Conservation (phyloP, 2,888 invertebrate genomes). For the Dendrolimus houi region DNA sequence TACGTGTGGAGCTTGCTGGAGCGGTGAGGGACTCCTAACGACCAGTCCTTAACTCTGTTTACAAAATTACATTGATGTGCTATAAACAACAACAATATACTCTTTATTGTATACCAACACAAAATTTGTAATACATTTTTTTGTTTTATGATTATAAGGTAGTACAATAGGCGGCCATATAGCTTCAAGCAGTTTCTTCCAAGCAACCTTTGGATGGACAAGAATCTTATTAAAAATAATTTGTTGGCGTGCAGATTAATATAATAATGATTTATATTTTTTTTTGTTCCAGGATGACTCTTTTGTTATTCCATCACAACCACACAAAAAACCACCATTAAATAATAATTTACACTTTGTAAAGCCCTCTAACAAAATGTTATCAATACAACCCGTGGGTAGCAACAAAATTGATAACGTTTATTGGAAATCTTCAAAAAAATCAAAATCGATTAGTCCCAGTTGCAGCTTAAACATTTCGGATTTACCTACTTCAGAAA, state of each 20-base stretch:
- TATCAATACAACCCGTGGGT: constrained; percentile 40
- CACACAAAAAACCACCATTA: constrained; percentile 16
- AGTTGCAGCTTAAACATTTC: not conserved
- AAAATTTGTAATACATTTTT: too few species aligned
- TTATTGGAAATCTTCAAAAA: constrained; percentile 49
- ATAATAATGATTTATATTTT: not conserved
- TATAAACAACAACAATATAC: too few species aligned
- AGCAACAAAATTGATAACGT: constrained; percentile 43
- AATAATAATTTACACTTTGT: constrained; percentile 32
- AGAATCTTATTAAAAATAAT: not conserved
- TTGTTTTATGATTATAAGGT: too few species aligned
- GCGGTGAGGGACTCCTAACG: too few species aligned
- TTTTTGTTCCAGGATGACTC: constrained; percentile 56
- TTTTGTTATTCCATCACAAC: constrained; percentile 43
- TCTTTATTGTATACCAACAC: too few species aligned
- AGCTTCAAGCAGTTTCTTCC: too few species aligned
- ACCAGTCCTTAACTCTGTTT: too few species aligned
- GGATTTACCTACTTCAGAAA: not conserved
- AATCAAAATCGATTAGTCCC: constrained; percentile 40
- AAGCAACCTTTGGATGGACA: not conserved
- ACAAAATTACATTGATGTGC: too few species aligned
- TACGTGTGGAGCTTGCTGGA: too few species aligned
- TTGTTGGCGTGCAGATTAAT: not conserved
- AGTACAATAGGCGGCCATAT: too few species aligned
- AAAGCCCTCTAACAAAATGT: constrained; percentile 39